Evolutionary conservation across 2,888 invertebrate genomes (phyloP).

Genomic region (Trichopoda pennipes): DNA sequence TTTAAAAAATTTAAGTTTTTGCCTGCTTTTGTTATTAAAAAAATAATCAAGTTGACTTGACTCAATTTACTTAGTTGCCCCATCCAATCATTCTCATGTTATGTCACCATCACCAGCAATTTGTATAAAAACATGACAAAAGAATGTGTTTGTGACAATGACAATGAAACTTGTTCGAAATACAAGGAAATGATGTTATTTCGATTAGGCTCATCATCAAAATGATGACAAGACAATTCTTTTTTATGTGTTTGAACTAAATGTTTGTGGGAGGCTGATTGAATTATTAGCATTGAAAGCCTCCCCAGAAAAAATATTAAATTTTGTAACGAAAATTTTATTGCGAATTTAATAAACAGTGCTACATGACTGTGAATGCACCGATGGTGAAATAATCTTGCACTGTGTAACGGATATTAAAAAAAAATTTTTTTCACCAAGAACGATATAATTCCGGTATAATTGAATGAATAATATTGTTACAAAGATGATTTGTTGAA

Average conservation of each 20-base stretch:
- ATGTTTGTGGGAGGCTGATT: constrained; percentile 32
- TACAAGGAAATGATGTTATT: constrained; percentile 51
- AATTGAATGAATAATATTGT: too few species aligned
- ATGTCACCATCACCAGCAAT: constrained; percentile 3
- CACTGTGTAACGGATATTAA: too few species aligned
- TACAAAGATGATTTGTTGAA: too few species aligned
- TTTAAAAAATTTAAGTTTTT: not conserved
- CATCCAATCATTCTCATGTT: constrained; percentile 3
- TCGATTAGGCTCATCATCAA: not conserved
- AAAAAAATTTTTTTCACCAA: too few species aligned
- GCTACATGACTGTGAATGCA: too few species aligned
- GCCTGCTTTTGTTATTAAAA: constrained; percentile 1
- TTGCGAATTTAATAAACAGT: not conserved
- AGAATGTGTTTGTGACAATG: constrained; percentile 59
- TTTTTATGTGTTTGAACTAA: constrained; percentile 9
- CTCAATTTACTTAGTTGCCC: constrained; percentile 32
- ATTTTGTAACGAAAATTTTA: not conserved
- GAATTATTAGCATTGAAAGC: constrained; percentile 18
- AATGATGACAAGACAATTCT: constrained; percentile 28
- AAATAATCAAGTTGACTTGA: constrained; percentile 16
- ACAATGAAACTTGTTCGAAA: constrained; percentile 54
- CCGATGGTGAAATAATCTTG: too few species aligned
- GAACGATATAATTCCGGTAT: too few species aligned
- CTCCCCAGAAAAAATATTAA: not conserved
- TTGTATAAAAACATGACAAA: constrained; percentile 12